Evolutionary conservation across 2,113 vertebrate species (phyloP), one percentile per base, ranked within the genome.

Genomic region (Ascaphus truei): DNA sequence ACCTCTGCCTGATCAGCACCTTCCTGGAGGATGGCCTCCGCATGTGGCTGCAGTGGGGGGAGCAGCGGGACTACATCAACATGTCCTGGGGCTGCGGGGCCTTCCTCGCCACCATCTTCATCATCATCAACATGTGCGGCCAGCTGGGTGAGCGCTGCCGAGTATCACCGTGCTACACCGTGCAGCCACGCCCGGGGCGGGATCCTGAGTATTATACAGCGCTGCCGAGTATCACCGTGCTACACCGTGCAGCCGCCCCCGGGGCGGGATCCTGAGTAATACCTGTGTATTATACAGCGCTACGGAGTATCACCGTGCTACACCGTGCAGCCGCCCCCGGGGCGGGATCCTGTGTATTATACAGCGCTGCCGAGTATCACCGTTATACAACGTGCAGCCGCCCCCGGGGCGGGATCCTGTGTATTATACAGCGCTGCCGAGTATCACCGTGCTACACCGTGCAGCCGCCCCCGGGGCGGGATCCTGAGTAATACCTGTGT

Each of bases 21-120:
- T 76, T 80, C 43, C 71, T 76, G 29, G 76, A 79, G 34, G 74
- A 77, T 27, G 52, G 73, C 7, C 22, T 80, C 45, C 63, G 75
- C 2, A 62, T 53, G 72, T 66, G 62, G 76, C 75, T 73, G 43
- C 75, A 77, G 33, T 73, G 73, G 64, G 61, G 72, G 3, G 72
- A 79, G 29, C 71, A 80, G 29, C 50, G 67, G 20, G 73, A 74
- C 7, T 77, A 57, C 56, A 77, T 79, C 60, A 63, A 51, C 30
- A 23, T 68, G 29, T 69, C 72, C 0, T 76, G 79, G 77, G 30
- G 58, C 25, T 61, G 64, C 6, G 77, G 76, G 10, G 10, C 11
- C 43, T 25, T 79, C 53, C 26, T 77, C 9, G 71, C 73, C 20
- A 73, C 68, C 1, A 3, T 80, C 1, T 81, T 80, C 16, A 78